Conservation (phyloP, 2,797 vertebrate species). For the Hozukius guyotensis region DNA sequence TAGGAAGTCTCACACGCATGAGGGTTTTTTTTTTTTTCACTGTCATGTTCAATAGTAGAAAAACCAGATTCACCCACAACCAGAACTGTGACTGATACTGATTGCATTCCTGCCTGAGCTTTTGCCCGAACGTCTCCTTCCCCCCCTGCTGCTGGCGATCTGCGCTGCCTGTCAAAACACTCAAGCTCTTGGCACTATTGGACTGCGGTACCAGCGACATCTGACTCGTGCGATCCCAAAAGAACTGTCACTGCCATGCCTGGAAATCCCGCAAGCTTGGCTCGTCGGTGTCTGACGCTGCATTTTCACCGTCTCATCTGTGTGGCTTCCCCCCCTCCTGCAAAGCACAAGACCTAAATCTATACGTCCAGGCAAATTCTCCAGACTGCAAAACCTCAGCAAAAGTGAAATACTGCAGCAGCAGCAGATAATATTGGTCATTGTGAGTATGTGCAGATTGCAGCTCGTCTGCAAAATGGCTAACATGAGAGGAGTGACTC, state of each 20-base stretch:
- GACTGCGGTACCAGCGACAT: constrained; percentile 63
- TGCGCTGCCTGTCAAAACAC: constrained; percentile 65
- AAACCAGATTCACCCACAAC: constrained; percentile 31
- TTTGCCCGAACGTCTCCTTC: constrained; percentile 21
- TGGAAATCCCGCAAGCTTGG: constrained; percentile 49
- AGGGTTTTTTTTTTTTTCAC: neutral
- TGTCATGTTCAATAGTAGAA: constrained; percentile 25
- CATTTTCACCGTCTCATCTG: constrained; percentile 48
- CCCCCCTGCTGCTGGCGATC: constrained; percentile 36
- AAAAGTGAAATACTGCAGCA: neutral
- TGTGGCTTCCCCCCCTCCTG: neutral
- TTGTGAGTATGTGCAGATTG: constrained; percentile 29
- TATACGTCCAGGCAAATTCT: constrained; percentile 11
- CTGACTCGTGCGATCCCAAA: constrained; percentile 63
- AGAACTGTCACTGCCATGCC: constrained; percentile 56
- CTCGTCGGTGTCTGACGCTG: constrained; percentile 53
- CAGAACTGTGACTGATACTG: constrained; percentile 39
- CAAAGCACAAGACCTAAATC: constrained; percentile 24
- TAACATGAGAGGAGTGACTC: constrained; percentile 28
- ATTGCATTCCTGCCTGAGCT: constrained; percentile 36
- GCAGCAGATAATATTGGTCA: constrained; percentile 8
- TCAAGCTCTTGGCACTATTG: constrained; percentile 39
- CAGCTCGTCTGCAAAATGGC: constrained; percentile 46
- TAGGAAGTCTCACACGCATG: neutral
- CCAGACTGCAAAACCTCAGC: neutral